Evolutionary conservation across 1,140 invertebrate genomes (phyloP), one percentile per base, ranked within the genome.

Genomic region (Lasioglossum baleicum): DNA sequence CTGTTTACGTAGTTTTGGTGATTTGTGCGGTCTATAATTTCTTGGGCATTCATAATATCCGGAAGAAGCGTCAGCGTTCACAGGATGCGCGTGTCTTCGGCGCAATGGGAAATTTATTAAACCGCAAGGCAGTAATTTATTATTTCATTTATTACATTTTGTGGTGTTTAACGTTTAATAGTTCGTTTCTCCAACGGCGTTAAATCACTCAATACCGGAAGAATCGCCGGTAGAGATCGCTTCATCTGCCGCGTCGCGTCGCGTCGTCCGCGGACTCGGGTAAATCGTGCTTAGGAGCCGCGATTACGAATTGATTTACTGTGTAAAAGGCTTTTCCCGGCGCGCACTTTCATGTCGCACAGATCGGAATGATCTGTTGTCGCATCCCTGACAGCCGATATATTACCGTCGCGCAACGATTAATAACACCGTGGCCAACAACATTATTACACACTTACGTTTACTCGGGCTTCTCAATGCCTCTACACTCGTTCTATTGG

Each of bases 221-320:
- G 68, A 72, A 65, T 56, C 5, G 42, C 17, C 48, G 31, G 48
- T 7, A 17, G 48, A 58, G 69, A 79, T 73, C 69, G 76, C 61
- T 58, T 79, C 76, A 76, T 76, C 75, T 44, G 60, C 8, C 11
- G 48, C 53, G 69, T 11, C 8, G 10, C 10, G 26, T 26, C 26
- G 10, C 44, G 10, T 13, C 44, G 10, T 78, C n/a, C 10, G 15
- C 22, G 20, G 7, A 20, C 20, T 15, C 8, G 15, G 67, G 22
- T 53, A 26, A 61, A 72, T 66, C 76, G 48, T 65, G 68, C 22
- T 56, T 53, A 40, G 22, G 53, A 65, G 13, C 76, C 60, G 20
- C 69, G 69, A 65, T 72, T 79, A 65, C 69, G 61, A 65, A 79
- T 79, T 73, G 76, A 78, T 78, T 78, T 78, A 78, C 75, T 5